These are phyloP conservation scores for Athene noctua DNA, from an alignment of 2,113 vertebrate genomes.

Conservation along the genomic window DNA sequence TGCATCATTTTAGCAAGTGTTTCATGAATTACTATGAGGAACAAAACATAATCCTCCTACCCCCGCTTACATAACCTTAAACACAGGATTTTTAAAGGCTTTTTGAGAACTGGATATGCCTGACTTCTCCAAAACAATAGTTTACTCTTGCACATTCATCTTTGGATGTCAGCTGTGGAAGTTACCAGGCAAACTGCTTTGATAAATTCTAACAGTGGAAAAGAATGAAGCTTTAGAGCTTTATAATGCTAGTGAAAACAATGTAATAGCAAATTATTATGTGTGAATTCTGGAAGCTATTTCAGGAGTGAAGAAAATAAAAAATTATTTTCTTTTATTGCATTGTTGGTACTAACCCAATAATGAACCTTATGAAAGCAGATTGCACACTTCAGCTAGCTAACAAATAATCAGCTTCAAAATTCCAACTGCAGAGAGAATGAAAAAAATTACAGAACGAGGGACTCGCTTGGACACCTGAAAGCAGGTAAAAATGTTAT, in stretches of 20 bases:
- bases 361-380: background rate
- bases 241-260: slow-evolving; percentile 38
- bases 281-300: slow-evolving; percentile 10
- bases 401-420: background rate
- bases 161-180: slow-evolving; percentile 45
- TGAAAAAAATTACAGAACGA: background rate
- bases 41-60: background rate
- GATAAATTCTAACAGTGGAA: slow-evolving; percentile 14
- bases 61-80: slow-evolving; percentile 3
- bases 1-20: background rate
- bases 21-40: background rate
- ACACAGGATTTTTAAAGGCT: slow-evolving; percentile 41
- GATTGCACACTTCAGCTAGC: background rate
- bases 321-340: background rate
- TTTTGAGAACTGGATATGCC: slow-evolving; percentile 23
- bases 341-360: background rate
- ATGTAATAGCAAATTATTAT: background rate
- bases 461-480: background rate
- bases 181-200: slow-evolving; percentile 50
- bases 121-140: slow-evolving; percentile 54
- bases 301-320: background rate
- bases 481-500: background rate
- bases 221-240: slow-evolving; percentile 41
- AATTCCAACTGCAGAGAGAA: background rate
- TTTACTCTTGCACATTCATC: slow-evolving; percentile 41